Conservation (phyloP, 2,888 invertebrate species). For the Sacculina carcini region DNA sequence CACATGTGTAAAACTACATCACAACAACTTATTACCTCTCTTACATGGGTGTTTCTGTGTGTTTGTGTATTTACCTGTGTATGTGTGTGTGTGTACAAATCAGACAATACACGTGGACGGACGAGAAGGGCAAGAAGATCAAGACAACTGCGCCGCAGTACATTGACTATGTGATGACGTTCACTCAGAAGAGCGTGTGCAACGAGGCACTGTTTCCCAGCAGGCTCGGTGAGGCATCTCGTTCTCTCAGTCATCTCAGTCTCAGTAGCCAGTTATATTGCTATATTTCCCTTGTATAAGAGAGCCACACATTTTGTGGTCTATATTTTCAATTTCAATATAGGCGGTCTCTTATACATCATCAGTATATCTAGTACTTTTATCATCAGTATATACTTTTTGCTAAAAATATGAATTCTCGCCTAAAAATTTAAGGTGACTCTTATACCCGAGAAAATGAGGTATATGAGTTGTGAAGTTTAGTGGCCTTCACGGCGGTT, state of each 20-base stretch:
- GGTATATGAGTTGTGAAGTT: neutral
- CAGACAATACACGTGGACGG: constrained; percentile 91
- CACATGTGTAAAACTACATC: too few relatives aligned
- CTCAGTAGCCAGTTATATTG: neutral
- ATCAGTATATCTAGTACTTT: neutral
- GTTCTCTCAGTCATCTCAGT: neutral
- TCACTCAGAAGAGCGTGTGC: constrained; percentile 84
- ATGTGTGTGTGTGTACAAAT: too few relatives aligned
- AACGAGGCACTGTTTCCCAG: constrained; percentile 94
- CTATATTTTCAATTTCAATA: neutral
- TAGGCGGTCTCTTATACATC: neutral
- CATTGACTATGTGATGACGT: constrained; percentile 96
- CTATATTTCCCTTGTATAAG: neutral
- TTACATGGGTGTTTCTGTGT: neutral
- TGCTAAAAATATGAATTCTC: too few relatives aligned
- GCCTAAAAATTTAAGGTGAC: neutral
- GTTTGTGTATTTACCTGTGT: too few relatives aligned
- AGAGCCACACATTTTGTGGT: neutral
- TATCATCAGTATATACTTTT: too few relatives aligned
- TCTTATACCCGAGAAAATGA: neutral
- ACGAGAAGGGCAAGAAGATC: constrained; percentile 94
- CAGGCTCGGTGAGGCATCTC: constrained; percentile 62
- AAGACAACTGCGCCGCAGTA: constrained; percentile 93
- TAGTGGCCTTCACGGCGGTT: neutral
- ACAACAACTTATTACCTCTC: too few relatives aligned